phyloP scores from a whole-genome alignment of 2,888 invertebrate species.

The Stenurella melanura region DNA sequence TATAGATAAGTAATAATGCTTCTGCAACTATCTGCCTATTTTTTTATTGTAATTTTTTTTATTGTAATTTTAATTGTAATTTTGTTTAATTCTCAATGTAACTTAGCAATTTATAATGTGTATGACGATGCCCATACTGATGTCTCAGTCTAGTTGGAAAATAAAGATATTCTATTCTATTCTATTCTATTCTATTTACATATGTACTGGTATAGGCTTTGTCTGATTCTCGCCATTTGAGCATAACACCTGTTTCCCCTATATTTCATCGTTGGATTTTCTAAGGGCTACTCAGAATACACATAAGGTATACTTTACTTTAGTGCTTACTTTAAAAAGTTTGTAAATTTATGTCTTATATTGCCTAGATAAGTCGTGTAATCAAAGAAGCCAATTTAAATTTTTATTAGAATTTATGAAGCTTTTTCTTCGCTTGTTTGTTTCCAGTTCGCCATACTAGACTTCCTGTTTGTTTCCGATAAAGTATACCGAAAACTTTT shows the following conservation, averaged over 20 bases:
- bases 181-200: too few relatives aligned
- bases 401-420: conserved; percentile 40
- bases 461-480: conserved; percentile 30
- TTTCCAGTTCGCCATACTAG: conserved; percentile 14
- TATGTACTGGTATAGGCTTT: too few relatives aligned
- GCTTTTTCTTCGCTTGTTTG: conserved; percentile 31
- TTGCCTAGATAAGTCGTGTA: conserved; percentile 27
- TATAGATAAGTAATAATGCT: too few relatives aligned
- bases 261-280: background rate
- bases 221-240: background rate
- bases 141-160: too few relatives aligned
- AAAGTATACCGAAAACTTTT: background rate
- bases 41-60: too few relatives aligned
- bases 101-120: too few relatives aligned
- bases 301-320: conserved; percentile 5
- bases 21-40: too few relatives aligned
- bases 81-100: too few relatives aligned
- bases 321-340: conserved; percentile 22
- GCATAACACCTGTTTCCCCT: background rate
- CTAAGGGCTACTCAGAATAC: background rate
- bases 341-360: conserved; percentile 37
- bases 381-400: conserved; percentile 43
- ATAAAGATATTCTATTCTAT: too few relatives aligned
- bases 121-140: too few relatives aligned
- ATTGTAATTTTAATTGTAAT: too few relatives aligned